Base-by-base conservation (phyloP, 2,113 vertebrate species). In the Pachypanchax playfairii region DNA sequence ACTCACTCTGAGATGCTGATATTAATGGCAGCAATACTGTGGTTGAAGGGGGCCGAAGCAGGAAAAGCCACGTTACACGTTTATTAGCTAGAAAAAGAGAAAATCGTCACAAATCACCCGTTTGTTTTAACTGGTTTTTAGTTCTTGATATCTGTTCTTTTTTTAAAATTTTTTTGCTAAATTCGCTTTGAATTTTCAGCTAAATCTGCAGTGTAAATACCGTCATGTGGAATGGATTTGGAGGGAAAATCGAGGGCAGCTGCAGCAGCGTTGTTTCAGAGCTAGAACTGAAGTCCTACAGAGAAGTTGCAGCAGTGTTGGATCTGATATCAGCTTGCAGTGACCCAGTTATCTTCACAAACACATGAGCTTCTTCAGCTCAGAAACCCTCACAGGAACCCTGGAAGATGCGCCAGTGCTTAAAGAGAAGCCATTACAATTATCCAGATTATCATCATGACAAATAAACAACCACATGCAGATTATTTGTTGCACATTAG, bases 341-440 rank as follows among this genome's bases (percentile, higher is more conserved):
- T 85, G 85, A 87, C 85, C 83, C 73, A 87, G 68, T 87, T 88
- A 72, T 52, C 59, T 51, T 49, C 38, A 44, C 56, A 76, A 77
- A 71, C 75, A 73, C 65, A 54, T 8, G 9, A 24, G 68, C 67
- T 57, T 41, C 55, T 56, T 48, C 33, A 14, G 43, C 65, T 70
- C 48, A 54, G 38, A 67, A 54, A 35, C 36, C 20, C 67, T 63
- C 36, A 61, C 2, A 50, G 54, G 42, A 46, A 39, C 17, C 43
- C 48, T 5, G 31, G 18, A 35, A 66, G 39, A 65, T 29, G 48
- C 43, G 15, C 15, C 56, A 49, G 26, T 10, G 20, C 38, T 60
- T 55, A 61, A 44, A 52, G 20, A 43, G 42, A 58, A 55, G 44
- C 44, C 61, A 70, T 69, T 11, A 52, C 36, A 52, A 31, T 79